These are phyloP conservation scores for Strigamia crassipes DNA, from an alignment of 2,888 invertebrate species.

Conservation along the genomic window DNA sequence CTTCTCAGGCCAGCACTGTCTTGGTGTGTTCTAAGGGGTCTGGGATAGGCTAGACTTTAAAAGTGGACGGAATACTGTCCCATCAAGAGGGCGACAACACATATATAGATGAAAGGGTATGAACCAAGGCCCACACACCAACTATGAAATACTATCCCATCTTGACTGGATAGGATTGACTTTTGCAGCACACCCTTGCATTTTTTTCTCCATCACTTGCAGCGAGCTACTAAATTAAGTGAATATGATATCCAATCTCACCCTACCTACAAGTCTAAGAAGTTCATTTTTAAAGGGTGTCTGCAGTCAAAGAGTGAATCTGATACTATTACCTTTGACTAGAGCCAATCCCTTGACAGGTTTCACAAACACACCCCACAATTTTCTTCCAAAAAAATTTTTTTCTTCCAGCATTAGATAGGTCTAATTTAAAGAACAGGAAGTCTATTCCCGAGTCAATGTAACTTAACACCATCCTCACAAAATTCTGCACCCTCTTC, in stretches of 20 bases:
- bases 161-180: constrained; percentile 10
- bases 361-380: neutral
- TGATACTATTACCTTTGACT: constrained; percentile 3
- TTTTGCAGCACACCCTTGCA: neutral
- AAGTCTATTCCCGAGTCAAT: neutral
- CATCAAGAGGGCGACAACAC: constrained; percentile 10
- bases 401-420: neutral
- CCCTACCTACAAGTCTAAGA: neutral
- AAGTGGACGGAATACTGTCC: constrained; percentile 2
- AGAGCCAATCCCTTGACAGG: constrained; percentile 10
- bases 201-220: constrained; percentile 2
- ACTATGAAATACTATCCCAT: constrained; percentile 2
- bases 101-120: constrained; percentile 1
- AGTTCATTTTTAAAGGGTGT: constrained; percentile 10
- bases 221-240: neutral
- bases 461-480: neutral
- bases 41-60: constrained; percentile 10
- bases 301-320: constrained; percentile 10
- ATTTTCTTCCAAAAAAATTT: neutral
- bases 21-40: constrained; percentile 10
- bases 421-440: constrained; percentile 3
- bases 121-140: neutral
- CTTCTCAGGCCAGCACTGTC: constrained; percentile 10
- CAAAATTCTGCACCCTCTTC: neutral
- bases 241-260: constrained; percentile 10